These are phyloP conservation scores for Meteorus colon DNA, from an alignment of 2,888 invertebrate species.

Conservation along the genomic window DNA sequence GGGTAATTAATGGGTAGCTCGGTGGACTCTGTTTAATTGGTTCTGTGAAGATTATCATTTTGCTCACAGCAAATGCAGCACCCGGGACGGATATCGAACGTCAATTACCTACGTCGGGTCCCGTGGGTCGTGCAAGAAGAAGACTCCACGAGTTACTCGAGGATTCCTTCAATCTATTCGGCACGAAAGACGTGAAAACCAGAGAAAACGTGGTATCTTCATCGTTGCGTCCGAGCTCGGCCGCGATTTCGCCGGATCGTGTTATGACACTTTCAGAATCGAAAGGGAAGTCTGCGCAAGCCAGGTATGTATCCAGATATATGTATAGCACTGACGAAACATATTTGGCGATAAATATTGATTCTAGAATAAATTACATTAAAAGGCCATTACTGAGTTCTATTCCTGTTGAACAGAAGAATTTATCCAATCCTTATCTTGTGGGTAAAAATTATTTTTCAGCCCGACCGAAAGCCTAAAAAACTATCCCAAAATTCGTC, in stretches of 20 bases:
- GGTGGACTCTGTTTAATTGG: conserved; percentile 26
- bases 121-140: conserved; percentile 80
- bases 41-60: conserved; percentile 49
- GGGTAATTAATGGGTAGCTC: conserved; percentile 3
- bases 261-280: conserved; percentile 56
- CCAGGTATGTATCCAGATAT: conserved; percentile 55
- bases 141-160: conserved; percentile 86
- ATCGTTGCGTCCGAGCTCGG: conserved; percentile 53
- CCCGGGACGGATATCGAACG: conserved; percentile 61
- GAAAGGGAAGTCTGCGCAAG: conserved; percentile 59
- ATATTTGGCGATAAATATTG: no score
- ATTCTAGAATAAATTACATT: no score
- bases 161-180: conserved; percentile 86
- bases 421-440: neutral
- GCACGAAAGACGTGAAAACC: conserved; percentile 78
- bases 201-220: conserved; percentile 57
- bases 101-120: conserved; percentile 58
- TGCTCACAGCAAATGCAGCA: conserved; percentile 55
- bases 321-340: neutral
- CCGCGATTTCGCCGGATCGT: conserved; percentile 54
- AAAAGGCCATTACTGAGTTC: no score
- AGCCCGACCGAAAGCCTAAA: conserved; percentile 62
- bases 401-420: no score
- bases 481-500: conserved; percentile 57
- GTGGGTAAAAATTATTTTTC: conserved; percentile 12